These are phyloP conservation scores for Otolemur crassicaudatus DNA, from an alignment of 2,797 vertebrate genomes.

Conservation along the genomic window DNA sequence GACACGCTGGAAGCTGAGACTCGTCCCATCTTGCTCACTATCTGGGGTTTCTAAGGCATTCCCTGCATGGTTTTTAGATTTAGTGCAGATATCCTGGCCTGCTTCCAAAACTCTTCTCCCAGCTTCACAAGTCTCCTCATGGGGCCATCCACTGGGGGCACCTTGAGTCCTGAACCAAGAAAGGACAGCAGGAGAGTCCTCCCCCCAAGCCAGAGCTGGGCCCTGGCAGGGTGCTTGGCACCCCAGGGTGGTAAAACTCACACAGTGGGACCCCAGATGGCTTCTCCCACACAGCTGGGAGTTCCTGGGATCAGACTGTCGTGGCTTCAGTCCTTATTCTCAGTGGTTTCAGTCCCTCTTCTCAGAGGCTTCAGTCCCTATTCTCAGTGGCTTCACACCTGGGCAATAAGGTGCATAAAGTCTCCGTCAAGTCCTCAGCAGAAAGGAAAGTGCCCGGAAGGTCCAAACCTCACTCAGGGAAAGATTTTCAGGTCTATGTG, in stretches of 20 bases:
- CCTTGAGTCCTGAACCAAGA: accelerated
- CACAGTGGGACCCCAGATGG: not conserved
- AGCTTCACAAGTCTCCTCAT: not conserved
- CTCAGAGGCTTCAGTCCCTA: accelerated
- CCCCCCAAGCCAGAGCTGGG: not conserved
- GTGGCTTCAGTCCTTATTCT: accelerated
- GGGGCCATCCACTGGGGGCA: not conserved
- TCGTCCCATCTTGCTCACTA: slow-evolving; percentile 91
- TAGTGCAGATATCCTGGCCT: slow-evolving; percentile 91
- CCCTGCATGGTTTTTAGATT: slow-evolving; percentile 90
- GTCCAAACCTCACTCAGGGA: accelerated
- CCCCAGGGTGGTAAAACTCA: not conserved
- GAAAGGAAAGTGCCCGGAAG: no score
- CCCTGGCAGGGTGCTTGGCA: not conserved
- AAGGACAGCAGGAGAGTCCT: not conserved
- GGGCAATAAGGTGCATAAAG: accelerated
- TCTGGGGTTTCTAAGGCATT: slow-evolving; percentile 90
- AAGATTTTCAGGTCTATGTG: no score
- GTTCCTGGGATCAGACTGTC: not conserved
- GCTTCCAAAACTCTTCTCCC: slow-evolving; percentile 86
- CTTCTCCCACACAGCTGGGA: not conserved
- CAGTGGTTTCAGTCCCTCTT: accelerated
- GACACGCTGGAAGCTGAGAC: slow-evolving; percentile 90
- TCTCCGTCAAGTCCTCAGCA: accelerated
- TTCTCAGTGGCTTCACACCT: not conserved